A percentile compares a stretch with the other conserved stretches of the same genome.
These are phyloP conservation scores for Leistus spinibarbis DNA, from an alignment of 2,888 invertebrate genomes.

Conservation along the genomic window DNA sequence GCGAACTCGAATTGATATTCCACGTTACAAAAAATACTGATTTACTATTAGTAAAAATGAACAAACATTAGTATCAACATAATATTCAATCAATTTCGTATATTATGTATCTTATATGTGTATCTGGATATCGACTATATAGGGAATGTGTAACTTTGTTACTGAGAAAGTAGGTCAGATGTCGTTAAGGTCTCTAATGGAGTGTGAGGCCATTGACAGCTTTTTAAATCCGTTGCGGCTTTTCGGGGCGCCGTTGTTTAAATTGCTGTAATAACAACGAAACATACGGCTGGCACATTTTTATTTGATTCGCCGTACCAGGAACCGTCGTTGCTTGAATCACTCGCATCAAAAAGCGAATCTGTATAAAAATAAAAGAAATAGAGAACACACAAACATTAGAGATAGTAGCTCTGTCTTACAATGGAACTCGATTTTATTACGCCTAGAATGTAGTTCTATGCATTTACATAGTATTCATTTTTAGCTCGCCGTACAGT, in stretches of 20 bases:
- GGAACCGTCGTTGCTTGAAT: background rate
- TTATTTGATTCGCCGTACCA: background rate
- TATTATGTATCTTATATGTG: background rate
- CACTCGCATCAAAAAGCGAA: background rate
- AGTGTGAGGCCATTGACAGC: slow-evolving; percentile 3
- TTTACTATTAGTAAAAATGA: no score
- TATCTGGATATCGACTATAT: background rate
- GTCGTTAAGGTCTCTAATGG: slow-evolving; percentile 10
- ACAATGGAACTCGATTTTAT: no score
- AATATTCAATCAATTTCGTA: no score
- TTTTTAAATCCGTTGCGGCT: slow-evolving; percentile 8
- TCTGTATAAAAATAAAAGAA: background rate
- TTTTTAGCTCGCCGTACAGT: no score
- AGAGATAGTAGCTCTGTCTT: no score
- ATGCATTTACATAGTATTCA: no score
- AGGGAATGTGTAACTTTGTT: background rate
- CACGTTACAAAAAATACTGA: no score
- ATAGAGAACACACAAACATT: no score
- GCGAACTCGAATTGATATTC: slow-evolving; percentile 20
- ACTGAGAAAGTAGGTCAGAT: background rate
- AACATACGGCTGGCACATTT: background rate
- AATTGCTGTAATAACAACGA: background rate
- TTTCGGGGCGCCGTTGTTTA: background rate
- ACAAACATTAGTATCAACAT: no score
- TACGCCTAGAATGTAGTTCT: no score